Evolutionary conservation across 2,888 invertebrate species (phyloP), one percentile per base, ranked within the genome.

Genomic region (Plagodis dolabraria): DNA sequence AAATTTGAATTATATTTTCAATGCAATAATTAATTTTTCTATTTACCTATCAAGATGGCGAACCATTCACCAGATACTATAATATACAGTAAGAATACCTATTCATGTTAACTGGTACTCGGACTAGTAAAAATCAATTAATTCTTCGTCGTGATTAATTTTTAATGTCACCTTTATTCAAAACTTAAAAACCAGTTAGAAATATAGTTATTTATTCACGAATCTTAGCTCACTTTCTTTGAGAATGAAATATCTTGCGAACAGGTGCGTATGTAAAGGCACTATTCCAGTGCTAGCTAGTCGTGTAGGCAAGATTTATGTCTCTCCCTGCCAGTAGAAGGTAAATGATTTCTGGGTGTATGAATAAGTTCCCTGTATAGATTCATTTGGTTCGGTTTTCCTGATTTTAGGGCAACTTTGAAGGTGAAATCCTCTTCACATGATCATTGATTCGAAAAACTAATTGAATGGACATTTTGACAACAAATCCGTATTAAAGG

Each of bases 61-160:
- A n/a, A n/a, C n/a, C n/a, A n/a, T n/a, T n/a, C n/a, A n/a, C n/a
- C n/a, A n/a, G n/a, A 22, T 22, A 22, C 1, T 22, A 22, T 22
- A 22, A 22, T 22, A 22, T 22, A 22, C 22, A 7, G 38, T 38
- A 38, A 4, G 38, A 38, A 38, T 38, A 38, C 7, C 1, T 38
- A 38, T 9, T 9, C 5, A 38, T 38, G 1, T 8, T 9, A 4
- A 38, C 5, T 38, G 9, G 38, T 38, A 42, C 9, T 10, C 8
- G n/a, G 34, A 34, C 33, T 42, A 33, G 43, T 34, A 51, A 51
- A 33, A 51, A 51, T 51, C 51, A 34, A 51, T 51, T 43, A 51
- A 51, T 43, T 43, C 43, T 43, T 43, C 50, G 35, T 51, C 43
- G 42, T 51, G 51, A 51, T 43, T 51, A 43, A 42, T 22, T 51